A percentile compares a stretch with the other conserved stretches of the same genome.
Conservation (phyloP, 2,113 vertebrate species). For the Miniopterus natalensis region DNA sequence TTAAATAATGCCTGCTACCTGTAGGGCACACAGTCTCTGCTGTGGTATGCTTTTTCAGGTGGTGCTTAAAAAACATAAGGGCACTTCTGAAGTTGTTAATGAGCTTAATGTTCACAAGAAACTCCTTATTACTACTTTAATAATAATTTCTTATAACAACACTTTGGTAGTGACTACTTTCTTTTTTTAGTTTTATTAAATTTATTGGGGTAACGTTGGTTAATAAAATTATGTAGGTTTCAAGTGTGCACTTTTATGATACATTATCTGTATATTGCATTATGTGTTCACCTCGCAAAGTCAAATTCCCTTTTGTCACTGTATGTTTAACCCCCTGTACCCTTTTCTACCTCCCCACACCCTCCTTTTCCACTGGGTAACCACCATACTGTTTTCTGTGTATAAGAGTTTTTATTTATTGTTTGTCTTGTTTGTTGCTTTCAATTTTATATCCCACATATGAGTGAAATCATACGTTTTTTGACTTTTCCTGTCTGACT, state of each 20-base stretch:
- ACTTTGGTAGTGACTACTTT: background rate
- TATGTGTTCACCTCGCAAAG: background rate
- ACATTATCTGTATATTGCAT: background rate
- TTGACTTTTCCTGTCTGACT: background rate
- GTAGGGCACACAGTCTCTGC: background rate
- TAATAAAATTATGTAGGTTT: background rate
- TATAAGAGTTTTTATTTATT: background rate
- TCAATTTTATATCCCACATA: background rate
- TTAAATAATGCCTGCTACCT: background rate
- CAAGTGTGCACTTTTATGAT: background rate
- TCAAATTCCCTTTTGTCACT: background rate
- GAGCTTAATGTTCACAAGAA: background rate
- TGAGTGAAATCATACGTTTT: background rate
- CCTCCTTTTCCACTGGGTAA: background rate
- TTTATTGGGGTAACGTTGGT: background rate
- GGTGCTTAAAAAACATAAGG: background rate
- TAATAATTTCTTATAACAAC: background rate
- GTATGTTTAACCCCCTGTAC: background rate
- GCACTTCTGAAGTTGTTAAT: background rate
- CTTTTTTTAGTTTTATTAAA: background rate
- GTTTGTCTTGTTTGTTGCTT: background rate
- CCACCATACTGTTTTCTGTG: background rate
- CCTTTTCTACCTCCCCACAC: background rate
- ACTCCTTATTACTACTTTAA: background rate
- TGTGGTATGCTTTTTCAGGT: background rate